Evolutionary conservation across 1,140 invertebrate species (phyloP).

Genomic region (Oscheius sp.): DNA sequence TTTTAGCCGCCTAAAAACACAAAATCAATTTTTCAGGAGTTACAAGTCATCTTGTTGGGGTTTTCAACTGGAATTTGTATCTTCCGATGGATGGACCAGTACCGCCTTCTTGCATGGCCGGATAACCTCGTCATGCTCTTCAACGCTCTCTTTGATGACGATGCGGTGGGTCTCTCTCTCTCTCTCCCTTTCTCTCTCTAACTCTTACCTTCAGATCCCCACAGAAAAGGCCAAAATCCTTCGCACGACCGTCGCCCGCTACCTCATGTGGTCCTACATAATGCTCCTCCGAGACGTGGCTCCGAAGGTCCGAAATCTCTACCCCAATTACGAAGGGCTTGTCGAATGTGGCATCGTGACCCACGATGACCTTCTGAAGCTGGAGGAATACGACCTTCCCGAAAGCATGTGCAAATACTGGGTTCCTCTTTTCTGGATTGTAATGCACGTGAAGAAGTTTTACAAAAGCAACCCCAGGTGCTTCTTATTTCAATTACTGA

Average conservation of each 20-base stretch:
- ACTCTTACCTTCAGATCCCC: no score
- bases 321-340: not conserved
- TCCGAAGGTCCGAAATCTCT: not conserved
- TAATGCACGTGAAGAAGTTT: not conserved
- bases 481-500: no score
- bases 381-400: not conserved
- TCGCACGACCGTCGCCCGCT: not conserved
- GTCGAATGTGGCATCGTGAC: not conserved
- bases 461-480: no score
- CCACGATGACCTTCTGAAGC: not conserved
- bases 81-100: not conserved
- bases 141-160: not conserved
- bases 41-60: not conserved
- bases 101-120: not conserved
- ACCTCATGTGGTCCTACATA: not conserved
- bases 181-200: no score
- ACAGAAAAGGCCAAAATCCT: not conserved
- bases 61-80: not conserved
- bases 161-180: no score
- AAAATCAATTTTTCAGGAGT: no score
- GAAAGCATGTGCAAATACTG: not conserved
- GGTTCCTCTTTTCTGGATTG: not conserved
- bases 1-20: no score
- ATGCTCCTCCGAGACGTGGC: not conserved
- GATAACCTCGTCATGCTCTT: not conserved